A percentile compares a stretch with the other conserved stretches of the same genome.
Evolutionary conservation across 2,888 invertebrate species (phyloP).

Genomic region (Amphipyra berbera): DNA sequence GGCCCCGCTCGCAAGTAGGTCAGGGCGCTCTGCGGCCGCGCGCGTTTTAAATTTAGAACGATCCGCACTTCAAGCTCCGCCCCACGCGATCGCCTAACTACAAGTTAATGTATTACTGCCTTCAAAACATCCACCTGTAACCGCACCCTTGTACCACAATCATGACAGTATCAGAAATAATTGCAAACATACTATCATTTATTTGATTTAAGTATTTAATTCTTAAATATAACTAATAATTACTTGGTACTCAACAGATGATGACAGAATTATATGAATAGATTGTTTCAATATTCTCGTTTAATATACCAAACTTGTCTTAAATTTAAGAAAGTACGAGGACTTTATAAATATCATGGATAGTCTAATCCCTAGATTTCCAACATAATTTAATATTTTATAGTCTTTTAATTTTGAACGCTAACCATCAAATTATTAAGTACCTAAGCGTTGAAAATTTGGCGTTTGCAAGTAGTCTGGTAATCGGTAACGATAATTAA

Average conservation of each 20-base stretch:
- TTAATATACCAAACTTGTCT: too few relatives aligned
- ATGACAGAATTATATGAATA: too few relatives aligned
- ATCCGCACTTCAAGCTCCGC: slow-evolving; percentile 87
- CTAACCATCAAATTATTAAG: background rate
- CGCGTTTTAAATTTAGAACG: slow-evolving; percentile 89
- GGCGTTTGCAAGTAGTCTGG: slow-evolving; percentile 19
- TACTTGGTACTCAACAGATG: too few relatives aligned
- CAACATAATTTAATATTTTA: too few relatives aligned
- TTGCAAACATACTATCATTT: background rate
- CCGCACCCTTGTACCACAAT: slow-evolving; percentile 53
- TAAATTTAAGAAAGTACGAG: too few relatives aligned
- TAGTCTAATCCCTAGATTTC: too few relatives aligned
- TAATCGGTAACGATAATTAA: slow-evolving; percentile 26
- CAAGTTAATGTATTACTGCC: slow-evolving; percentile 76
- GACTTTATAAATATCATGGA: too few relatives aligned
- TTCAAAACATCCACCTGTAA: slow-evolving; percentile 70
- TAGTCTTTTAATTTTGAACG: too few relatives aligned
- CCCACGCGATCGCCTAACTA: slow-evolving; percentile 83
- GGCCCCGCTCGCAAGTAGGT: slow-evolving; percentile 89
- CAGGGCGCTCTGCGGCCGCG: slow-evolving; percentile 89
- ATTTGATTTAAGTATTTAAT: too few relatives aligned
- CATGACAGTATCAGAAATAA: background rate
- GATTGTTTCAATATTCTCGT: too few relatives aligned
- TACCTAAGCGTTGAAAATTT: slow-evolving; percentile 14
- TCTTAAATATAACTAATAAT: too few relatives aligned